Evolutionary conservation across 2,113 vertebrate species (phyloP).

Genomic region (Procapra przewalskii): DNA sequence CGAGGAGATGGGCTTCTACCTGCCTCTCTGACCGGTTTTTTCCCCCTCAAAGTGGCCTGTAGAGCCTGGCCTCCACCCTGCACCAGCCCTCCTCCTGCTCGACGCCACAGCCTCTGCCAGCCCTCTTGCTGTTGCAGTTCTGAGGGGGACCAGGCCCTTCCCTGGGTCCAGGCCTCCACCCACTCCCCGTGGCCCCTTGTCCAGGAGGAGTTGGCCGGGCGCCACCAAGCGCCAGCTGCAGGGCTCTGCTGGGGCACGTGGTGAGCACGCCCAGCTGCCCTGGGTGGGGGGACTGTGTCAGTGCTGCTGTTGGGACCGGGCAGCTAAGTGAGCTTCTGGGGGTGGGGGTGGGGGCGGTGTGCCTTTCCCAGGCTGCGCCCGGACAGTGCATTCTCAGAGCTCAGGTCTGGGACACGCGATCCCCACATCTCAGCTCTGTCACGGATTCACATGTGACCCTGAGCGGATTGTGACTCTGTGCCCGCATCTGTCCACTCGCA

Average conservation of each 20-base stretch:
- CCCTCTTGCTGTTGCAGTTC: background rate
- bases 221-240: background rate
- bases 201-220: background rate
- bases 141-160: background rate
- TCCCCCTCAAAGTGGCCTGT: background rate
- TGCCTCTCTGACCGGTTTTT: background rate
- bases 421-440: background rate
- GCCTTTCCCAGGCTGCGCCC: background rate
- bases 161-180: background rate
- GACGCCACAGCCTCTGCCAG: no score
- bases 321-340: background rate
- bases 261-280: background rate
- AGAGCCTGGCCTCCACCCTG: no score
- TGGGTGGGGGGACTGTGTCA: background rate
- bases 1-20: background rate
- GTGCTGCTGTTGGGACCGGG: background rate
- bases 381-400: background rate
- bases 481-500: rapidly evolving
- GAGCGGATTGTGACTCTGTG: background rate
- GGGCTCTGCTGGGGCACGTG: background rate
- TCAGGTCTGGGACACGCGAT: background rate
- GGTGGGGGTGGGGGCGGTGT: no score
- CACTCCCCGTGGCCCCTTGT: background rate
- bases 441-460: background rate
- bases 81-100: background rate